These are phyloP conservation scores for Ptychodera flava DNA, from an alignment of 35 echinoderm and acorn worm species.

Conservation along the genomic window DNA sequence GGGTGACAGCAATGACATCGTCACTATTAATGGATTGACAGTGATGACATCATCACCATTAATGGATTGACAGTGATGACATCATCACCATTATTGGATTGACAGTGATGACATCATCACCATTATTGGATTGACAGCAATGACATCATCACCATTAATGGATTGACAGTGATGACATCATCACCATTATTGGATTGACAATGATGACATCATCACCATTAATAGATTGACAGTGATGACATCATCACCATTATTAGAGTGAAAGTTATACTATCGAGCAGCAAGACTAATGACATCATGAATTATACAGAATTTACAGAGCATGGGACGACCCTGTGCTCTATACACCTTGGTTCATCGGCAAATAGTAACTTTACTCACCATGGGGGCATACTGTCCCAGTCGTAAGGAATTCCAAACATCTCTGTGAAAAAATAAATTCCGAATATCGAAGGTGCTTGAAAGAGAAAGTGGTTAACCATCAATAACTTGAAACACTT, in stretches of 20 bases:
- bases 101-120: too few species aligned
- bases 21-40: too few species aligned
- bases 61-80: too few species aligned
- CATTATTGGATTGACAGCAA: too few species aligned
- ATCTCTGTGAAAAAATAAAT: slow-evolving; percentile 54
- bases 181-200: too few species aligned
- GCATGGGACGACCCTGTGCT: background rate
- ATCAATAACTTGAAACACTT: slow-evolving; percentile 68
- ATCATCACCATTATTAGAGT: background rate
- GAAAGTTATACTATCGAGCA: background rate
- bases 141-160: too few species aligned
- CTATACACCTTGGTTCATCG: background rate
- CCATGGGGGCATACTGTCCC: background rate
- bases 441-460: slow-evolving; percentile 56
- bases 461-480: slow-evolving; percentile 66
- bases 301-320: too few species aligned
- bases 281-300: background rate
- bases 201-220: too few species aligned
- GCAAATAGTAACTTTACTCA: background rate
- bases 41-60: too few species aligned
- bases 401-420: slow-evolving; percentile 36
- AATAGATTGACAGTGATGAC: background rate
- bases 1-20: too few species aligned
- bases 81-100: too few species aligned
- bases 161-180: too few species aligned